Evolutionary conservation across 2,888 invertebrate species (phyloP).

Genomic region (Carpatolechia fugitivella): DNA sequence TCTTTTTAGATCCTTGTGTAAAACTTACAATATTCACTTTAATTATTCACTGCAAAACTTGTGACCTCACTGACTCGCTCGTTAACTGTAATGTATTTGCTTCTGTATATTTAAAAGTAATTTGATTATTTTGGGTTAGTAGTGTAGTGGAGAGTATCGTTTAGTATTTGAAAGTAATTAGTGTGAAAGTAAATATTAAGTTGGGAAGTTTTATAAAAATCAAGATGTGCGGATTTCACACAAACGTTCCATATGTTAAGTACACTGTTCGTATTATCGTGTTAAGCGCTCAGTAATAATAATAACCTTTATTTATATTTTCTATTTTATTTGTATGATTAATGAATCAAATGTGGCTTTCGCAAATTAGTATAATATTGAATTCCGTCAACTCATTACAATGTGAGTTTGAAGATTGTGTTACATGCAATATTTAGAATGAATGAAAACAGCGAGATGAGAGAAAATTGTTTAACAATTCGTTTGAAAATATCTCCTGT

Average conservation of each 20-base stretch:
- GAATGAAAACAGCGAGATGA: too few relatives aligned
- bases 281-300: neutral
- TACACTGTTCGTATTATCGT: conserved; percentile 29
- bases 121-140: conserved; percentile 17
- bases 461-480: too few relatives aligned
- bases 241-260: conserved; percentile 40
- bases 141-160: conserved; percentile 27
- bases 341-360: neutral
- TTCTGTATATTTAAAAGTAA: neutral
- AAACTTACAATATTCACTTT: too few relatives aligned
- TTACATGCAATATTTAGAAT: too few relatives aligned
- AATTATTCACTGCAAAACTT: too few relatives aligned
- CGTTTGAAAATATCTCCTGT: too few relatives aligned
- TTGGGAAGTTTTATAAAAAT: conserved; percentile 40
- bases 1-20: neutral
- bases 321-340: neutral
- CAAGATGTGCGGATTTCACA: conserved; percentile 35
- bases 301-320: neutral
- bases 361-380: neutral
- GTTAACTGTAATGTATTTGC: too few relatives aligned
- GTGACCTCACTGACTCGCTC: too few relatives aligned
- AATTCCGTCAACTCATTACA: too few relatives aligned
- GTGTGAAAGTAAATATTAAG: conserved; percentile 46
- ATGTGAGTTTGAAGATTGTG: too few relatives aligned
- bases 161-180: conserved; percentile 49